Conservation (phyloP, 2,888 invertebrate genomes). For the Theretra japonica region DNA sequence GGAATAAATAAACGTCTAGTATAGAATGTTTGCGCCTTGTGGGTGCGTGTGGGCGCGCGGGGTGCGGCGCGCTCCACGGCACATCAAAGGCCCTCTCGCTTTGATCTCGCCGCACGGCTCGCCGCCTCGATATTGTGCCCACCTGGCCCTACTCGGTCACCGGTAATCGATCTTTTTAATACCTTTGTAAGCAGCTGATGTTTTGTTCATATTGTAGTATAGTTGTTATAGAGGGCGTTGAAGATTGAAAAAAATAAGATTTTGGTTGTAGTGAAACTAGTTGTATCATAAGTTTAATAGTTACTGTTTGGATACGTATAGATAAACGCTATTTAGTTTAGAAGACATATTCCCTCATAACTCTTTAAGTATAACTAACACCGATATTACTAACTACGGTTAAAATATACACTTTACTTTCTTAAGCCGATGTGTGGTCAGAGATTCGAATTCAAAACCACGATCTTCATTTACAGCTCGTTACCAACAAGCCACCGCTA, state of each 20-base stretch:
- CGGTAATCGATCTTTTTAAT: constrained; percentile 22
- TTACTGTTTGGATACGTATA: no score
- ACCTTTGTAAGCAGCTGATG: constrained; percentile 7
- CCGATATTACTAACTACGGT: no score
- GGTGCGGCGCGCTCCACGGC: constrained; percentile 54
- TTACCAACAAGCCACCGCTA: no score
- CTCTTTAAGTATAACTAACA: no score
- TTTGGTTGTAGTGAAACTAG: background rate
- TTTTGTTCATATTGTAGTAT: background rate
- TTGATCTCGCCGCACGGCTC: constrained; percentile 64
- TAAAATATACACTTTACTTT: no score
- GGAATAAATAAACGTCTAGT: background rate
- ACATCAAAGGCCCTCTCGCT: constrained; percentile 67
- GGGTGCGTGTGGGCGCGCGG: constrained; percentile 31
- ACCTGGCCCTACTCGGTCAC: constrained; percentile 40
- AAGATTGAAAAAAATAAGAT: background rate
- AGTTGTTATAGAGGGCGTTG: background rate
- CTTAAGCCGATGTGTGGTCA: no score
- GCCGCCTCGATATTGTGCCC: constrained; percentile 56
- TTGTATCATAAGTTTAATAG: no score
- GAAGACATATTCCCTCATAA: no score
- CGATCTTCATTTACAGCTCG: no score
- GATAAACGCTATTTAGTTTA: no score
- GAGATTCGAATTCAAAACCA: no score
- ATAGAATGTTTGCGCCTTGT: background rate